phyloP scores from a whole-genome alignment of 35 echinoderm and acorn worm genomes.

The Anneissia japonica region DNA sequence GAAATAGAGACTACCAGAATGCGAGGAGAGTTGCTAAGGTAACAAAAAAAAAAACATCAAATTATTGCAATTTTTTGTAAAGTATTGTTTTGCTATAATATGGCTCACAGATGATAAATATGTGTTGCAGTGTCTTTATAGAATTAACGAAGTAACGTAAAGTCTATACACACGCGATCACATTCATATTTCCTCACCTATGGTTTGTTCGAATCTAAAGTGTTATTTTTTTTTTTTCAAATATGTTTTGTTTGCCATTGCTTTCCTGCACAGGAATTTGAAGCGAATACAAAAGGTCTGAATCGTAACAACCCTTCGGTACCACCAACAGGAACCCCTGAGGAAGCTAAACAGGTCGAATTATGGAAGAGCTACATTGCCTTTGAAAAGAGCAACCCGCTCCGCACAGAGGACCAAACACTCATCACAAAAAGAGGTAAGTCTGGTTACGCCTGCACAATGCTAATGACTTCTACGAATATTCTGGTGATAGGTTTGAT shows the following conservation, averaged over 20 bases:
- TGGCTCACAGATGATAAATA: too few species aligned
- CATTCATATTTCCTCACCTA: too few species aligned
- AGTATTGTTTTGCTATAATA: too few species aligned
- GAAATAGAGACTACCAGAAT: slow-evolving; percentile 94
- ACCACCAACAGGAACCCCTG: slow-evolving; percentile 65
- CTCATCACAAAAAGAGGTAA: slow-evolving; percentile 97
- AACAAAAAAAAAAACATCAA: slow-evolving; percentile 6
- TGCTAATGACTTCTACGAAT: too few species aligned
- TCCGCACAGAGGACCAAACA: slow-evolving; percentile 91
- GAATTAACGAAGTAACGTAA: too few species aligned
- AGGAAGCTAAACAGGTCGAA: slow-evolving; percentile 90
- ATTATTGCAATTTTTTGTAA: too few species aligned
- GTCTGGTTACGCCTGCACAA: too few species aligned
- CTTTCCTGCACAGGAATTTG: slow-evolving; percentile 58
- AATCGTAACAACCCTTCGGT: slow-evolving; percentile 88
- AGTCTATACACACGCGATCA: too few species aligned
- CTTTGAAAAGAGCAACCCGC: slow-evolving; percentile 90
- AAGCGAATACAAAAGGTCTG: slow-evolving; percentile 85
- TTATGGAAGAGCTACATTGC: slow-evolving; percentile 98
- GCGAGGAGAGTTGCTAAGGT: slow-evolving; percentile 94
- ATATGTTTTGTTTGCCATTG: not conserved
- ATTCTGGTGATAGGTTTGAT: too few species aligned
- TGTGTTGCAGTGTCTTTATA: too few species aligned
- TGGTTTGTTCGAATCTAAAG: too few species aligned
- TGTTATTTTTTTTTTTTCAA: too few species aligned